phyloP scores from a whole-genome alignment of 2,113 vertebrate species.

The Myiagra hebetior region DNA sequence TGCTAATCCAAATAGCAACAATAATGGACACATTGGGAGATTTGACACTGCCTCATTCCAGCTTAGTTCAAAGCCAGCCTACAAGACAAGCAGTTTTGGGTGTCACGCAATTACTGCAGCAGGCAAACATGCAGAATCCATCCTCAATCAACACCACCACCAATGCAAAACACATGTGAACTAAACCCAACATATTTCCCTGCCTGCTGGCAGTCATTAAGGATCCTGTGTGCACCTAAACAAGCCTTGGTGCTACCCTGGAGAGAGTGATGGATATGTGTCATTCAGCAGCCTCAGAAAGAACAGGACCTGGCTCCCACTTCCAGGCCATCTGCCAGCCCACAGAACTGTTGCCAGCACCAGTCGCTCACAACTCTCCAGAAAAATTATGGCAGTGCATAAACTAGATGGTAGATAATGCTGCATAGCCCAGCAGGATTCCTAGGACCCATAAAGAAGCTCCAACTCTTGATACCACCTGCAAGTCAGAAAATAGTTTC shows the following conservation, averaged over 20 bases:
- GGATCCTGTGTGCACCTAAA: background rate
- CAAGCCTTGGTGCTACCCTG: background rate
- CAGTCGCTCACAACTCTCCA: background rate
- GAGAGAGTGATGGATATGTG: background rate
- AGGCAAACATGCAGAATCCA: background rate
- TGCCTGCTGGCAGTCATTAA: background rate
- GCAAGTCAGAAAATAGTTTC: background rate
- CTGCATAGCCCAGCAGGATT: rapidly evolving
- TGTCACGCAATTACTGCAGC: background rate
- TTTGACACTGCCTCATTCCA: background rate
- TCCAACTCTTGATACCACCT: background rate
- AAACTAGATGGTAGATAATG: background rate
- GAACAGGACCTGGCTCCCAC: background rate
- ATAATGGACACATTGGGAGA: background rate
- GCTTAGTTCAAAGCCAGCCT: background rate
- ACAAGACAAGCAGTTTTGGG: background rate
- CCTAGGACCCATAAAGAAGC: background rate
- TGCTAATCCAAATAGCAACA: background rate
- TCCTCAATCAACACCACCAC: background rate
- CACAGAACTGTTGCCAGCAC: background rate
- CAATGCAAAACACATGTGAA: rapidly evolving
- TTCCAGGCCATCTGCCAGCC: background rate
- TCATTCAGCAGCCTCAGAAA: background rate
- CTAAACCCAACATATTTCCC: background rate
- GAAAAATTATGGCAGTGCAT: background rate